Conservation (phyloP, 2,797 vertebrate species). For the Tadarida brasiliensis region DNA sequence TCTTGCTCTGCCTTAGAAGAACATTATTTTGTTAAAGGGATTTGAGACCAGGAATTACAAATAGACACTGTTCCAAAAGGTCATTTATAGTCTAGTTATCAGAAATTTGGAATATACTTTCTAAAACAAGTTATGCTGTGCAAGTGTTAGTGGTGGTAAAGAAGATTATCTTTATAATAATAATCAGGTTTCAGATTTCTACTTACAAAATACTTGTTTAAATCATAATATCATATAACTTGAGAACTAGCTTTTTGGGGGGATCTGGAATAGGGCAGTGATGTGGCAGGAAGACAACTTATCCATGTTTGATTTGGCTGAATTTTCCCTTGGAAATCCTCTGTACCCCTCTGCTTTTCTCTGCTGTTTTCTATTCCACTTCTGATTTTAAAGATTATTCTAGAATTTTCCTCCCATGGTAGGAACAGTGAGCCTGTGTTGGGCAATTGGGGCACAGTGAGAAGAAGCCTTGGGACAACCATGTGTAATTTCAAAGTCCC, state of each 20-base stretch:
- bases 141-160: background rate
- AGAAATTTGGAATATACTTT: conserved; percentile 57
- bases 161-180: background rate
- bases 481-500: background rate
- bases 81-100: conserved; percentile 54
- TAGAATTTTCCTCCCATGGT: background rate
- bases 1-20: conserved; percentile 43
- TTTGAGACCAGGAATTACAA: conserved; percentile 51
- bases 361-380: background rate
- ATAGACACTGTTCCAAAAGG: conserved; percentile 25
- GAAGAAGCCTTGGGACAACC: background rate
- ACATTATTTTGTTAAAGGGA: background rate
- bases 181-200: background rate
- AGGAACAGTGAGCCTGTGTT: background rate
- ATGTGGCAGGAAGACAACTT: background rate
- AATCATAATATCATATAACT: background rate
- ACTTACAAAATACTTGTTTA: conserved; percentile 24
- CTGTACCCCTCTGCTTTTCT: background rate
- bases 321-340: background rate
- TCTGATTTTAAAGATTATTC: conserved; percentile 4
- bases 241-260: background rate
- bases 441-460: background rate
- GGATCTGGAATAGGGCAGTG: background rate
- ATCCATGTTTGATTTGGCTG: background rate
- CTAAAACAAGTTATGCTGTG: conserved; percentile 18